Evolutionary conservation across 2,888 invertebrate genomes (phyloP).

Genomic region (Tetheella fluctuosa): DNA sequence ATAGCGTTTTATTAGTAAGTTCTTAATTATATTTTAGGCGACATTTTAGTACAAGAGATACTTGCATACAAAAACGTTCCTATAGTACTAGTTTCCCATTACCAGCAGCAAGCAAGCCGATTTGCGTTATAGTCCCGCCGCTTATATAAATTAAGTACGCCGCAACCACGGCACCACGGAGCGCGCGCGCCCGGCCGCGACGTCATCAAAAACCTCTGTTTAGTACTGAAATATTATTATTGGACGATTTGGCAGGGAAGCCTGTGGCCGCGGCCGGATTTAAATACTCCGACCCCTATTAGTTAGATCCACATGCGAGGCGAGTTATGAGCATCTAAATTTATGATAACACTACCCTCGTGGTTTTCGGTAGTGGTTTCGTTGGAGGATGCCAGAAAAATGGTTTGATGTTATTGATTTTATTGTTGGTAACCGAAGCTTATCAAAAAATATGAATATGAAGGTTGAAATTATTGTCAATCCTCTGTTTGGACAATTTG

Average conservation of each 20-base stretch:
- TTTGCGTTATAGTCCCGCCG: not conserved
- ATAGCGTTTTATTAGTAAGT: no score
- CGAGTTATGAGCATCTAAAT: conserved; percentile 22
- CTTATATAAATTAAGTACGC: not conserved
- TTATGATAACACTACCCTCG: not conserved
- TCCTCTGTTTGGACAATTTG: no score
- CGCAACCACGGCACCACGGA: not conserved
- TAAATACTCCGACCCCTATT: conserved; percentile 41
- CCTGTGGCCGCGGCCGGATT: conserved; percentile 32
- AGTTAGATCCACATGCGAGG: conserved; percentile 41
- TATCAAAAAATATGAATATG: no score
- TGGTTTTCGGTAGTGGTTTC: not conserved
- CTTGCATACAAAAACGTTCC: no score
- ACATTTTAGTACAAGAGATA: no score
- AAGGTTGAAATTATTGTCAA: no score
- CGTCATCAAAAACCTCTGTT: conserved; percentile 29
- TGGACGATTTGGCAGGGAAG: conserved; percentile 58
- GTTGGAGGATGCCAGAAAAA: conserved; percentile 3
- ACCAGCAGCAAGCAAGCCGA: not conserved
- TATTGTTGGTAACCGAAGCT: no score
- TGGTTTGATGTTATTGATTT: not conserved
- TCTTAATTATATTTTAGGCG: no score
- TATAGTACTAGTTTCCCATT: not conserved
- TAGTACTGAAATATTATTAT: conserved; percentile 55
- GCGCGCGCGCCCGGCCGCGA: not conserved